Conservation (phyloP, 2,113 vertebrate genomes). For the Nestor notabilis region DNA sequence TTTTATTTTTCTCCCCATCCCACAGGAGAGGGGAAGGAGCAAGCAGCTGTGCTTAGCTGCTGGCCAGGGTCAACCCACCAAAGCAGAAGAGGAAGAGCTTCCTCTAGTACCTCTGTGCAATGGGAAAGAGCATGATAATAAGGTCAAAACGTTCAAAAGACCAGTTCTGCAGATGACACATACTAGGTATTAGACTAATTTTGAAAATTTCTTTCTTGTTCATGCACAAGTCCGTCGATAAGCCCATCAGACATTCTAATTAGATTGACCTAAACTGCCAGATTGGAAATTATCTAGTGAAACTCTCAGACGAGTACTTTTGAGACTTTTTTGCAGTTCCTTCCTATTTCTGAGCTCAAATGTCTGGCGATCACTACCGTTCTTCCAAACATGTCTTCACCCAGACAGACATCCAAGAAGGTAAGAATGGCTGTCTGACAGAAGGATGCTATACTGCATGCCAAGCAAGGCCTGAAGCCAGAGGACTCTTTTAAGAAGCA, state of each 20-base stretch:
- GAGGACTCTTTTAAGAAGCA: background rate
- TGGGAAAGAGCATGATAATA: background rate
- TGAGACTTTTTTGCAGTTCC: background rate
- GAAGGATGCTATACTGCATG: constrained; percentile 1
- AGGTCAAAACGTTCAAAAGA: background rate
- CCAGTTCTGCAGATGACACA: background rate
- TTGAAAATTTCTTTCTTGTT: background rate
- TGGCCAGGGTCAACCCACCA: background rate
- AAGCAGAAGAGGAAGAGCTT: background rate
- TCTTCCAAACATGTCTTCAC: constrained; percentile 35
- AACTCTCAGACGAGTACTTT: background rate
- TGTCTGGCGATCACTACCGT: background rate
- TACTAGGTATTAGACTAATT: background rate
- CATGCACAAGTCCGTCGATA: background rate
- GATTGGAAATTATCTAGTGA: background rate
- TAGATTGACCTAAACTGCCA: background rate
- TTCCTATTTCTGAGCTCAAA: constrained; percentile 14
- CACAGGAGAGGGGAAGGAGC: background rate
- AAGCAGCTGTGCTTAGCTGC: background rate
- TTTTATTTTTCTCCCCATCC: background rate
- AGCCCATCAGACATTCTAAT: background rate
- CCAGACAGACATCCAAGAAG: constrained; percentile 21
- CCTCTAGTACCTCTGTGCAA: background rate
- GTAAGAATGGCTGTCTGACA: constrained; percentile 48
- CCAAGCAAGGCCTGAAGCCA: constrained; percentile 52